Conservation (phyloP, 92 coral and sea anemone species). For the Heliopora coerulea region DNA sequence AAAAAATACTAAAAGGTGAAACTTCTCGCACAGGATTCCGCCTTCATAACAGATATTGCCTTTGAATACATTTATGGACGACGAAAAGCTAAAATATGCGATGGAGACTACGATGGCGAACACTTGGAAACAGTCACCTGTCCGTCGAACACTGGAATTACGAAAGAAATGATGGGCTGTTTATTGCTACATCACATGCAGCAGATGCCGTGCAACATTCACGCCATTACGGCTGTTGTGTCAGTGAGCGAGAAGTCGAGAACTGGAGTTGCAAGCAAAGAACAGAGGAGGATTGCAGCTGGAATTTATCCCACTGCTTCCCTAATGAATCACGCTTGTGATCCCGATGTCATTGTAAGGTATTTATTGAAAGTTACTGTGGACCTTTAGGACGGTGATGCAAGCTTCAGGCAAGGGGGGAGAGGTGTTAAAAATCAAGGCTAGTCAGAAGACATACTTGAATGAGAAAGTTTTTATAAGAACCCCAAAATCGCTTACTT, state of each 20-base stretch:
- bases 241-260: conserved; percentile 37
- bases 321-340: conserved; percentile 96
- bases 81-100: neutral
- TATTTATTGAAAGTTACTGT: no score
- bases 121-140: neutral
- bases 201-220: conserved; percentile 96
- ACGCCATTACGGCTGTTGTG: conserved; percentile 88
- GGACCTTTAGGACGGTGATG: no score
- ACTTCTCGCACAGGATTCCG: conserved; percentile 9
- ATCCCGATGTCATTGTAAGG: conserved; percentile 99
- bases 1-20: no score
- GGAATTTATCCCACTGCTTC: conserved; percentile 95
- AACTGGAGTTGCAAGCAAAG: conserved; percentile 61
- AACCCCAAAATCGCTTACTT: no score
- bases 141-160: conserved; percentile 8
- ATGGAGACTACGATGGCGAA: conserved; percentile 9
- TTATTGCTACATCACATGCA: conserved; percentile 79
- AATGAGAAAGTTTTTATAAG: no score
- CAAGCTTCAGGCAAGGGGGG: no score
- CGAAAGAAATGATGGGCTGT: conserved; percentile 76
- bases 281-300: conserved; percentile 83
- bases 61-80: conserved; percentile 8
- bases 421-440: no score
- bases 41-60: conserved; percentile 23
- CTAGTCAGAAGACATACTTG: no score